A percentile compares a stretch with the other conserved stretches of the same genome.
Conservation (phyloP, 2,113 vertebrate genomes). For the Pogona vitticeps region DNA sequence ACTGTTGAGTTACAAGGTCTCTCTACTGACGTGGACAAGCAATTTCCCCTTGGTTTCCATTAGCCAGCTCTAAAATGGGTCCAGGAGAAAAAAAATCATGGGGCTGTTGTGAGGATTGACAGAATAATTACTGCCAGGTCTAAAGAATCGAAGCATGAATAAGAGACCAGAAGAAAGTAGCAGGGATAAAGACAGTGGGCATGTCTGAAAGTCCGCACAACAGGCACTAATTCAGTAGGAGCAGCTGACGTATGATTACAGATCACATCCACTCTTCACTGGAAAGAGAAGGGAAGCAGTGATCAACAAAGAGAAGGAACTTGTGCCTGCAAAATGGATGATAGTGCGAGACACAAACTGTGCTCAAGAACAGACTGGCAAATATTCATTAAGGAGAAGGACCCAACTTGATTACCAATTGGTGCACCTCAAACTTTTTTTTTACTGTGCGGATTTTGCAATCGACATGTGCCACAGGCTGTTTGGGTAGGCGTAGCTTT, state of each 20-base stretch:
- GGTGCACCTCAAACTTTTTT: neutral
- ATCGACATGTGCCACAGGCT: constrained; percentile 1
- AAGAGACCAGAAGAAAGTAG: neutral
- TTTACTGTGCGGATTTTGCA: neutral
- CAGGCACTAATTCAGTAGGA: neutral
- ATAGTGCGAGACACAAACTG: neutral
- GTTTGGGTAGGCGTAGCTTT: neutral
- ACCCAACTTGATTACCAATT: neutral
- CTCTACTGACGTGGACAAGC: neutral
- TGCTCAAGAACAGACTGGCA: neutral
- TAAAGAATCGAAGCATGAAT: neutral
- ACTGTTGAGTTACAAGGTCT: neutral
- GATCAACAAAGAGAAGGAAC: neutral
- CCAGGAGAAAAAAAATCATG: neutral
- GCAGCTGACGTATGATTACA: neutral
- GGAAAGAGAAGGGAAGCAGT: neutral
- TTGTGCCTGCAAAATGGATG: neutral
- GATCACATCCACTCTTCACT: neutral
- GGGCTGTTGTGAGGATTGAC: neutral
- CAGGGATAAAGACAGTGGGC: neutral
- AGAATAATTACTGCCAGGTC: neutral
- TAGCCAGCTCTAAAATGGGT: neutral
- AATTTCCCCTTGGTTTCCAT: neutral
- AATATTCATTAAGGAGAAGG: neutral
- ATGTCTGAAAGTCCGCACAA: neutral